These are phyloP conservation scores for Lepus oiostolus DNA, from an alignment of 2,797 vertebrate genomes.

Conservation along the genomic window DNA sequence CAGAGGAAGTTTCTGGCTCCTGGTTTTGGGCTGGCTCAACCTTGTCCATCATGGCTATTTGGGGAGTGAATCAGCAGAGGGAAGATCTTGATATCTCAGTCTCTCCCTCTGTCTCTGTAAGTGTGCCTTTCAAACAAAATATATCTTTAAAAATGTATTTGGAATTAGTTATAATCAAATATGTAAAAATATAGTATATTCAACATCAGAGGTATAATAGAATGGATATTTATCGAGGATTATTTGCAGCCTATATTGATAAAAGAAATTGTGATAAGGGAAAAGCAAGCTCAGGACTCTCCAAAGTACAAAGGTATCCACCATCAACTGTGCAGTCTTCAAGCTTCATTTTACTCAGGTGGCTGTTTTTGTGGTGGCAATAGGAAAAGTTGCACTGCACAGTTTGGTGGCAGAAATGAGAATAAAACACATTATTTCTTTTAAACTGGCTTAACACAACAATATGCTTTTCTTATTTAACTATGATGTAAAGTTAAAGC, in stretches of 20 bases:
- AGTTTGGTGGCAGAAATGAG: background rate
- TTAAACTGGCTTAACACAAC: background rate
- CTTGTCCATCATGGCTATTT: too few species aligned
- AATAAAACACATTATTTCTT: background rate
- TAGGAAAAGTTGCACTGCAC: background rate
- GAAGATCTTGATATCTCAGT: too few species aligned
- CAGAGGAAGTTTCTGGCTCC: too few species aligned
- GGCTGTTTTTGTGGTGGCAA: background rate
- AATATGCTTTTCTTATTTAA: background rate
- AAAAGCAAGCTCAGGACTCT: background rate
- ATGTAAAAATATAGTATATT: background rate
- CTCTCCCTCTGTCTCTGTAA: too few species aligned
- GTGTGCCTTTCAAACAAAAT: too few species aligned
- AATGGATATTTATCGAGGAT: background rate
- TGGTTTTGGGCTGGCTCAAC: too few species aligned
- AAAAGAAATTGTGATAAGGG: background rate
- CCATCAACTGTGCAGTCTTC: background rate
- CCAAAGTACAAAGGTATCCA: background rate
- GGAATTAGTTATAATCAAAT: background rate
- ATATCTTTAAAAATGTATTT: background rate
- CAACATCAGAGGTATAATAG: background rate
- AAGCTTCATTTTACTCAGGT: background rate
- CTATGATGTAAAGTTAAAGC: background rate
- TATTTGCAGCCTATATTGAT: background rate
- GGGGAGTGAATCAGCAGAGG: too few species aligned